These are phyloP conservation scores for Rhinopomastus cyanomelas DNA, from an alignment of 2,113 vertebrate genomes.

Conservation along the genomic window DNA sequence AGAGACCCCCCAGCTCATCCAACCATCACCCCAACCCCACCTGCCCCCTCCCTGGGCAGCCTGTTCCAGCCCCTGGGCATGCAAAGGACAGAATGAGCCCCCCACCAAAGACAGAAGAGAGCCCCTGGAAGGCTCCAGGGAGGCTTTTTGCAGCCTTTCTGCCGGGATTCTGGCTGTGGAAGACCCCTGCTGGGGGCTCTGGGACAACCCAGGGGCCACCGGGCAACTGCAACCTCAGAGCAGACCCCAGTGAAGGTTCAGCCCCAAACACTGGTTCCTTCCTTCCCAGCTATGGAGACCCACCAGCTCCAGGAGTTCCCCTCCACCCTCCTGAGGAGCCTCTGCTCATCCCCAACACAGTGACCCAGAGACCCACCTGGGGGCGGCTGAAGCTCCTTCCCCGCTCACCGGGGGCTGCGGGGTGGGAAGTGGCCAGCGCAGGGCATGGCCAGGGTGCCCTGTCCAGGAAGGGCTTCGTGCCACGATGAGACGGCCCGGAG, in stretches of 20 bases:
- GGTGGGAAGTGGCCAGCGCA: background rate
- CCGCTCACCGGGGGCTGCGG: background rate
- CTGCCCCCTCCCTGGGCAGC: too few relatives aligned
- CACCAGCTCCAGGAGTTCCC: too few relatives aligned
- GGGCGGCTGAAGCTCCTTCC: background rate
- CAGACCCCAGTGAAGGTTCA: too few relatives aligned
- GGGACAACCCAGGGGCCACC: background rate
- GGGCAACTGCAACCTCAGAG: background rate
- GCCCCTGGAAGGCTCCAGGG: too few relatives aligned
- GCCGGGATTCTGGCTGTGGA: background rate
- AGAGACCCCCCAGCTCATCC: too few relatives aligned
- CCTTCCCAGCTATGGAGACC: too few relatives aligned
- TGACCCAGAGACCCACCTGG: background rate
- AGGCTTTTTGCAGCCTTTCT: background rate
- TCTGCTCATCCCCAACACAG: rapidly evolving
- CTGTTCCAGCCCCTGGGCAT: too few relatives aligned
- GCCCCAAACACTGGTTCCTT: background rate
- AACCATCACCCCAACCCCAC: too few relatives aligned
- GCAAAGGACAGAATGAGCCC: too few relatives aligned
- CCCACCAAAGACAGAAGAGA: too few relatives aligned
- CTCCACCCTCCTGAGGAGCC: background rate
- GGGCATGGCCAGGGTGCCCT: background rate
- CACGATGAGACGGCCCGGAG: rapidly evolving
- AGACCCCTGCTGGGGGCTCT: background rate
- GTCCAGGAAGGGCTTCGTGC: rapidly evolving